Evolutionary conservation across 1,140 invertebrate genomes (phyloP).

Genomic region (Drosophila sechellia): DNA sequence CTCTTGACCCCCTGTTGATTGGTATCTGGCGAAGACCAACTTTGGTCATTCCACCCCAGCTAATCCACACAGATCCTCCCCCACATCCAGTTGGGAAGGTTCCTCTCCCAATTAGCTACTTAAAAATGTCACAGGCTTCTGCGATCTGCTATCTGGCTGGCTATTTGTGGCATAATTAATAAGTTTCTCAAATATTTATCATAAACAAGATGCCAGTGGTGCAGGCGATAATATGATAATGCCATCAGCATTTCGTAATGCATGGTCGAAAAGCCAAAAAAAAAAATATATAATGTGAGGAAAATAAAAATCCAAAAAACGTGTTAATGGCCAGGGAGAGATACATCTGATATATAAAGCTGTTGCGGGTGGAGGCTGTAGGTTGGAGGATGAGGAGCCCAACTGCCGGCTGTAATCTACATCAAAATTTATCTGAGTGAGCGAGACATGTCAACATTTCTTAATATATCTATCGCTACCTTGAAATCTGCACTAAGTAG

Average conservation of each 20-base stretch:
- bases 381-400: background rate
- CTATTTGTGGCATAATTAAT: conserved; percentile 81
- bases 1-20: conserved; percentile 1
- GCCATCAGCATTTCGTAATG: conserved; percentile 60
- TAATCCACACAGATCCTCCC: conserved; percentile 12
- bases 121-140: conserved; percentile 46
- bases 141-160: conserved; percentile 41
- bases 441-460: conserved; percentile 82
- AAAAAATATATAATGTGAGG: conserved; percentile 8
- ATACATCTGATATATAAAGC: conserved; percentile 41
- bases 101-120: conserved; percentile 49
- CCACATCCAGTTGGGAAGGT: conserved; percentile 17
- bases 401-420: conserved; percentile 63
- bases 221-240: conserved; percentile 74
- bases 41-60: conserved; percentile 33
- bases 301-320: conserved; percentile 51
- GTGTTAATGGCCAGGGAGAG: conserved; percentile 50
- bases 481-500: conserved; percentile 80
- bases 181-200: conserved; percentile 79
- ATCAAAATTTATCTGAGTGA: conserved; percentile 82
- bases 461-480: conserved; percentile 82
- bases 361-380: conserved; percentile 21
- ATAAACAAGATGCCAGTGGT: conserved; percentile 70
- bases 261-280: conserved; percentile 15
- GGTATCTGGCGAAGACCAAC: conserved; percentile 18